Base-by-base conservation (phyloP, 2,888 invertebrate genomes). In the Agriopis leucophaearia region DNA sequence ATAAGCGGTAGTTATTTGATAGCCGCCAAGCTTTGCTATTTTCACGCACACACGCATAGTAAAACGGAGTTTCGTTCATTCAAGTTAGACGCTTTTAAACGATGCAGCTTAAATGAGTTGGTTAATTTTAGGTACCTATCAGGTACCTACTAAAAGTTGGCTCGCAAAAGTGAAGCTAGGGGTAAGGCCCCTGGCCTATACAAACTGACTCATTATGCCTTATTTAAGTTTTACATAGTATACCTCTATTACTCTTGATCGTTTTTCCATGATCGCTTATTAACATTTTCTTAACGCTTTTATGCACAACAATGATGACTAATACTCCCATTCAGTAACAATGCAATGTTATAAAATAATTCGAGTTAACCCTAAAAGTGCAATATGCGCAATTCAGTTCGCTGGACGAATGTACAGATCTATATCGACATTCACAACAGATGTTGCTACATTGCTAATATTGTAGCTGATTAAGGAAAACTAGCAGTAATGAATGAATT, bases 361-460 rank as follows among this genome's bases (percentile, higher is more conserved):
- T 38, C n/a, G 48, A 52, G n/a, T 63, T 63, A 59, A 64, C 68
- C 64, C 68, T 55, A 63, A 59, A 64, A 60, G 44, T 73, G 75
- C 77, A 76, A 76, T 73, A 78, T 69, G 74, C 60, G 68, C 66
- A 67, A 65, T 63, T 69, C 50, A 55, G 60, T 63, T 44, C 51
- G 63, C 58, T 55, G 55, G 18, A 47, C 59, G 61, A 35, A 38
- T 35, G 70, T 8, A 55, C 40, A 16, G 64, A 69, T 69, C 45
- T 12, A 15, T 35, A 69, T 76, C 64, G 68, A 61, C 68, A 60
- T 64, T 64, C n/a, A 35, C 27, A 63, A 59, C 70, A 70, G 60
- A 64, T 70, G 69, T 77, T 74, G 74, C 64, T 74, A n/a, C 12
- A 42, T 71, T 57, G 68, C 70, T 70, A 72, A 73, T 27, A 27